These are phyloP conservation scores for Eristalis pertinax DNA, from an alignment of 2,888 invertebrate genomes.

Conservation along the genomic window DNA sequence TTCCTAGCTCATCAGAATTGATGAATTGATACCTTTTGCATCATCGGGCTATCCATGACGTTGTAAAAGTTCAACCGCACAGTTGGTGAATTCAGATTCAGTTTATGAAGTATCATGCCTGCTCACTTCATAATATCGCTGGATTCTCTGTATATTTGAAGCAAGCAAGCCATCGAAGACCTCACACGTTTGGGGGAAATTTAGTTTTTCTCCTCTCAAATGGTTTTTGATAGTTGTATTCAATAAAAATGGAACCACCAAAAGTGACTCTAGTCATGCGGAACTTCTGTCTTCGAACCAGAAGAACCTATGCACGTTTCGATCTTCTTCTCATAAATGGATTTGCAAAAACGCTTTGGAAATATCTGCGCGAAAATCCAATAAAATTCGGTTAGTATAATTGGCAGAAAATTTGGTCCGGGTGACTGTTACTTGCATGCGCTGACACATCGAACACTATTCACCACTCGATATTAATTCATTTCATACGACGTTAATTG, in stretches of 20 bases:
- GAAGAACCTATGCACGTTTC: background rate
- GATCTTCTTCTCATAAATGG: background rate
- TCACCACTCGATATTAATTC: background rate
- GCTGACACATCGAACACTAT: slow-evolving; percentile 3
- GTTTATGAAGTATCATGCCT: too few species aligned
- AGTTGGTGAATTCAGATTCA: too few species aligned
- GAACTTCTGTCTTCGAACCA: background rate
- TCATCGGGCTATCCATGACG: background rate
- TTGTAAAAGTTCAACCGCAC: background rate
- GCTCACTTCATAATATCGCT: too few species aligned
- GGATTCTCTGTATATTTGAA: too few species aligned
- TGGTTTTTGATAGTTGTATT: too few species aligned
- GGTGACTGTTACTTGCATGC: background rate
- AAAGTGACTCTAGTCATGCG: background rate
- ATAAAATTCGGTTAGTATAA: too few species aligned
- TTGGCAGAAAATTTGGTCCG: too few species aligned
- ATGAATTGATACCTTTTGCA: slow-evolving; percentile 1
- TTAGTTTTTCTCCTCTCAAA: too few species aligned
- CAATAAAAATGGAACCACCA: background rate
- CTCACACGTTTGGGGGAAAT: too few species aligned
- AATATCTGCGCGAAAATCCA: background rate
- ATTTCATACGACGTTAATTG: too few species aligned
- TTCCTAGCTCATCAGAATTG: background rate
- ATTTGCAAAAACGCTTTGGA: background rate
- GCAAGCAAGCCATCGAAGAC: too few species aligned